Conservation (phyloP, 2,888 invertebrate genomes). For the Drosophila pseudotakahashii region DNA sequence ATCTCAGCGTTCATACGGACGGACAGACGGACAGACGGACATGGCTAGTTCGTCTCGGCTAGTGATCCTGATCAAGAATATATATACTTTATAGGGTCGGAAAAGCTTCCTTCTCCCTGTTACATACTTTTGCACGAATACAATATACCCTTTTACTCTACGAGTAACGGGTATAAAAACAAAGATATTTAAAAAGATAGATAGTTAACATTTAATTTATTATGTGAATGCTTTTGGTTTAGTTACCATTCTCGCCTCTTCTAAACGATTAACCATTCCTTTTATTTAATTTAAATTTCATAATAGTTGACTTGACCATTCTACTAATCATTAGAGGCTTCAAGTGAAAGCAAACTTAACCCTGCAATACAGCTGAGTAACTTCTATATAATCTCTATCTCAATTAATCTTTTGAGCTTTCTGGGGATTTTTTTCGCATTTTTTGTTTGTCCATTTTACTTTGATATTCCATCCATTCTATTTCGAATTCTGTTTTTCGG, state of each 20-base stretch:
- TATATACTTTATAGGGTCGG: too few relatives aligned
- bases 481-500: slow-evolving; percentile 15
- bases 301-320: not conserved
- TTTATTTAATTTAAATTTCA: not conserved
- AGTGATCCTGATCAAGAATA: too few relatives aligned
- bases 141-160: too few relatives aligned
- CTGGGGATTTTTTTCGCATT: slow-evolving; percentile 5
- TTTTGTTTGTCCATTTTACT: not conserved
- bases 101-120: too few relatives aligned
- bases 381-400: slow-evolving; percentile 6
- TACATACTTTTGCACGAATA: too few relatives aligned
- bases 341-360: slow-evolving; percentile 19
- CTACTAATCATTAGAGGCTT: not conserved
- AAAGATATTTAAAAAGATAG: too few relatives aligned
- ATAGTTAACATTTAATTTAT: not conserved
- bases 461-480: slow-evolving; percentile 5
- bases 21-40: too few relatives aligned
- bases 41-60: too few relatives aligned
- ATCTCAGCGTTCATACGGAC: too few relatives aligned
- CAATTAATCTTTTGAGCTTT: slow-evolving; percentile 28
- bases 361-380: not conserved
- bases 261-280: not conserved
- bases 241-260: too few relatives aligned
- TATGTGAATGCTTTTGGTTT: not conserved
- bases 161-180: too few relatives aligned